Evolutionary conservation across 2,888 invertebrate genomes (phyloP).

Genomic region (Agrochola circellaris): DNA sequence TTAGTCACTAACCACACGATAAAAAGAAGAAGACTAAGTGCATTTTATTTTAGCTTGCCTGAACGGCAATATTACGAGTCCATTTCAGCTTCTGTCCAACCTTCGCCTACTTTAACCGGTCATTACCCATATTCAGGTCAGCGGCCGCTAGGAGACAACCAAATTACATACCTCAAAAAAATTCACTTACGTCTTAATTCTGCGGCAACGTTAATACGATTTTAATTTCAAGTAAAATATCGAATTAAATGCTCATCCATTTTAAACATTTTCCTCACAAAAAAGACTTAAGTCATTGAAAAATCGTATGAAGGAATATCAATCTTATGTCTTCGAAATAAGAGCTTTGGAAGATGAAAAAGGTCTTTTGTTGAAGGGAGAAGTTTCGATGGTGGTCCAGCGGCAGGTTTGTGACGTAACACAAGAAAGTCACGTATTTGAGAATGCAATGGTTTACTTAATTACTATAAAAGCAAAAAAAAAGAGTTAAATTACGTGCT

Average conservation of each 20-base stretch:
- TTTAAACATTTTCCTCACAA: conserved; percentile 75
- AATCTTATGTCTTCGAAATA: conserved; percentile 21
- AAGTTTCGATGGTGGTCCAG: conserved; percentile 74
- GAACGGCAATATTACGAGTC: conserved; percentile 19
- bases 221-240: conserved; percentile 82
- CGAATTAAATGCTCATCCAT: conserved; percentile 83
- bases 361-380: conserved; percentile 24
- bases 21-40: too few relatives aligned
- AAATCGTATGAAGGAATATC: conserved; percentile 11
- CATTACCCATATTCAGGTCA: conserved; percentile 45
- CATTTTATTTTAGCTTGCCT: background rate
- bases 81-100: conserved; percentile 36
- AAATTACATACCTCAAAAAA: conserved; percentile 62
- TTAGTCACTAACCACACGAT: too few relatives aligned
- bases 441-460: conserved; percentile 74
- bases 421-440: conserved; percentile 70
- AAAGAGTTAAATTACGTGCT: conserved; percentile 39
- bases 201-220: conserved; percentile 75
- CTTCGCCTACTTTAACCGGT: conserved; percentile 55
- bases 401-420: conserved; percentile 69
- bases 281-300: conserved; percentile 48
- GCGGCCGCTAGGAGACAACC: conserved; percentile 53
- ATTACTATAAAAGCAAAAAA: conserved; percentile 64
- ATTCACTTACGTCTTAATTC: conserved; percentile 66
- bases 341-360: conserved; percentile 6